Evolutionary conservation across 2,113 vertebrate genomes (phyloP), one percentile per base, ranked within the genome.

Genomic region (Megalops atlanticus): DNA sequence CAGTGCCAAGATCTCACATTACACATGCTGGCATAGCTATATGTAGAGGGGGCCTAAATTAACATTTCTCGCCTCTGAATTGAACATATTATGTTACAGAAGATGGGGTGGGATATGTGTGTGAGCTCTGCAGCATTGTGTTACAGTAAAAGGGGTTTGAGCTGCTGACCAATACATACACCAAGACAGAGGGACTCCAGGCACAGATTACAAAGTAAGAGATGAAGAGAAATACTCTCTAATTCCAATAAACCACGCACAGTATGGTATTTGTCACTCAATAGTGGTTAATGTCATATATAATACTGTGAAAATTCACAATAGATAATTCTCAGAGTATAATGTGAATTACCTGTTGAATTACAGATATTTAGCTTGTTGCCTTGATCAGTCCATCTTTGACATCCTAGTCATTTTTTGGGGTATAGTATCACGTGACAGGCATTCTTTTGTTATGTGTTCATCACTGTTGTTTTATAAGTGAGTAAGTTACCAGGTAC

Each of bases 111-210:
- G 33, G 33, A 40, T 49, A 8, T 7, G 33, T 39, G 7, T 35
- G 49, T 80, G 1, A 72, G 38, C 74, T 41, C 31, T 35, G 39
- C 41, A 79, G 31, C 21, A 45, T 43, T 71, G 43, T 71, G n/a
- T 49, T 73, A 3, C 84, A 97, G 96, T 96, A 97, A 86, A 97
- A 97, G 82, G 95, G 97, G 78, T 97, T 97, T 81, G 96, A 96
- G 84, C 86, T 96, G 84, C 90, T 97, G 91, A 97, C 95, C 18
- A 90, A 85, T 80, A 92, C 94, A 21, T 95, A 95, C 82, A 96
- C 95, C 31, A 96, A 95, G 86, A 90, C 96, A 1, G 96, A 97
- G 85, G 94, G 86, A 33, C 96, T 96, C 87, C 95, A 97, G 83
- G 96, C 95, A 24, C 94, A 95, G 77, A 94, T 97, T 78, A 92